phyloP scores from a whole-genome alignment of 1,140 invertebrate genomes.

The Dolichoris vasculosae region DNA sequence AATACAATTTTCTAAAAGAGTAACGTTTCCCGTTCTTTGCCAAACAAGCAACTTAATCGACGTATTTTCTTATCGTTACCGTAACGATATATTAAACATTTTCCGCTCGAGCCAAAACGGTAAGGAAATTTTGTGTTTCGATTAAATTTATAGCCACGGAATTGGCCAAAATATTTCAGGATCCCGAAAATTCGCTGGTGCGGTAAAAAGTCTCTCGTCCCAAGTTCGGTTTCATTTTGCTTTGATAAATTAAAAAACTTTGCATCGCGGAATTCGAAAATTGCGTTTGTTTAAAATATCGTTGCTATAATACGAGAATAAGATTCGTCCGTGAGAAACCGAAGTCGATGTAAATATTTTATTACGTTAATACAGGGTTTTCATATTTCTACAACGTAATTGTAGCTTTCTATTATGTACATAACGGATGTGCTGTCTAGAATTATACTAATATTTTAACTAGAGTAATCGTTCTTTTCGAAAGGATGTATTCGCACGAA shows the following conservation, averaged over 20 bases:
- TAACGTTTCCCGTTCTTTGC: background rate
- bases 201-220: background rate
- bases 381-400: constrained; percentile 1
- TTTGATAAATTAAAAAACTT: background rate
- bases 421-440: background rate
- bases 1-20: background rate
- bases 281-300: background rate
- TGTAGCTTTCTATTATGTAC: constrained; percentile 4
- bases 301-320: background rate
- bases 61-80: background rate
- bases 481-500: background rate
- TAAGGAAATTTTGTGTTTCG: background rate
- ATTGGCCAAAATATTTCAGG: constrained; percentile 7
- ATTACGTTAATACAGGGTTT: background rate
- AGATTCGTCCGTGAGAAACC: background rate
- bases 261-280: background rate
- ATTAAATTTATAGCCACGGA: background rate
- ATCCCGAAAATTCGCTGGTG: background rate
- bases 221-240: background rate
- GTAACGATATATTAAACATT: background rate
- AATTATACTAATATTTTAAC: background rate
- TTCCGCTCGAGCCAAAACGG: background rate
- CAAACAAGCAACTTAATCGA: background rate
- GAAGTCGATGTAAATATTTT: background rate
- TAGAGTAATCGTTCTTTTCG: background rate